Percentiles rank a stretch among this genome's conserved stretches.
phyloP scores from a whole-genome alignment of 2,797 vertebrate species.

The Enteromius fasciolatus region DNA sequence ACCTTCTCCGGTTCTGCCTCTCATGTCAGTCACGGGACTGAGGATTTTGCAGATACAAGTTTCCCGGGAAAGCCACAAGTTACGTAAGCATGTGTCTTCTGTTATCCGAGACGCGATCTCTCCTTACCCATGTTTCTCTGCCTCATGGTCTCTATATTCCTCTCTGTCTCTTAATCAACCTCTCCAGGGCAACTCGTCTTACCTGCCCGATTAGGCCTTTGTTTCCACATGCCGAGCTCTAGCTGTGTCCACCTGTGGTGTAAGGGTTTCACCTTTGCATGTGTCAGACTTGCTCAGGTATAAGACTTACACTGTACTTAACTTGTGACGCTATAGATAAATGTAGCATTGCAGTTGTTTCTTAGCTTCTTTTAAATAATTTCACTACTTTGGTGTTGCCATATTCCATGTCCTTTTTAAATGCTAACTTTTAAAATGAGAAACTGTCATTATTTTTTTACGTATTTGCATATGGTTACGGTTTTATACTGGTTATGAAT shows the following conservation, averaged over 20 bases:
- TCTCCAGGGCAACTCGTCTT: slow-evolving; percentile 29
- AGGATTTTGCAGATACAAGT: slow-evolving; percentile 7
- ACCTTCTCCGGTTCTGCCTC: slow-evolving; percentile 2
- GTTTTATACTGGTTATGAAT: not conserved
- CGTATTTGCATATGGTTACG: not conserved
- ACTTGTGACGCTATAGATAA: not conserved
- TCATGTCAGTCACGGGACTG: slow-evolving; percentile 1
- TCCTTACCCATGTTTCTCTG: slow-evolving; percentile 45
- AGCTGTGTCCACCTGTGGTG: not conserved
- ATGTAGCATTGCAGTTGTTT: slow-evolving; percentile 7
- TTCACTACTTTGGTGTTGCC: not conserved
- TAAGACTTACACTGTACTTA: not conserved
- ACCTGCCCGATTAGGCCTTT: slow-evolving; percentile 34
- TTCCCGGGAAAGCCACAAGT: slow-evolving; percentile 33
- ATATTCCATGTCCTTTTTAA: not conserved
- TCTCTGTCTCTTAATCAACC: slow-evolving; percentile 36
- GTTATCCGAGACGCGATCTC: slow-evolving; percentile 52
- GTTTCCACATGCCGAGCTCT: slow-evolving; percentile 29
- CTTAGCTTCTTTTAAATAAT: not conserved
- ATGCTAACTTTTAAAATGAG: not conserved
- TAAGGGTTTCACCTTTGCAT: slow-evolving; percentile 35
- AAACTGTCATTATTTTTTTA: not conserved
- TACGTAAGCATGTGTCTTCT: slow-evolving; percentile 32
- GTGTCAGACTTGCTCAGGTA: not conserved
- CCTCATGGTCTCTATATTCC: slow-evolving; percentile 9